Evolutionary conservation across 2,888 invertebrate species (phyloP).

Genomic region (Drosophila infuscata): DNA sequence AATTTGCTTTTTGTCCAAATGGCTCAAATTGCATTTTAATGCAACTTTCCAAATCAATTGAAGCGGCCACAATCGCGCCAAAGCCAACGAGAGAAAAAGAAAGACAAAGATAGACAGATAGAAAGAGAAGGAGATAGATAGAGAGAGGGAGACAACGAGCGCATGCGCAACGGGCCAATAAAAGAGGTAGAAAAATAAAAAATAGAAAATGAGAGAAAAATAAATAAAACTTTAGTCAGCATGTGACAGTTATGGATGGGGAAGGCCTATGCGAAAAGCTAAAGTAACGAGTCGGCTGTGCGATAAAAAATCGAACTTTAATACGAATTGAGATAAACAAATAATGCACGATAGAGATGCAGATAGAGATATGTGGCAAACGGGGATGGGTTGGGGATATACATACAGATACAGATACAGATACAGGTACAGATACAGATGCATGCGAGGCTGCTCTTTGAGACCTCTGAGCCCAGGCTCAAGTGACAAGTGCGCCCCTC

Average conservation of each 20-base stretch:
- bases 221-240: conserved; percentile 65
- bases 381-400: background rate
- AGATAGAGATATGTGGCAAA: conserved; percentile 9
- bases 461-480: conserved; percentile 73
- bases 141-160: conserved; percentile 25
- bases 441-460: conserved; percentile 8
- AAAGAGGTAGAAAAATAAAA: conserved; percentile 3
- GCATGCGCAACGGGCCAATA: conserved; percentile 19
- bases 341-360: conserved; percentile 54
- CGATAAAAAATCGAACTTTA: conserved; percentile 79
- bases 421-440: conserved; percentile 6
- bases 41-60: conserved; percentile 80
- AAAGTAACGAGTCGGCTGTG: conserved; percentile 65
- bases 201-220: conserved; percentile 53
- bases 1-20: conserved; percentile 36
- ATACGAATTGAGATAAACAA: conserved; percentile 73
- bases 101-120: no score
- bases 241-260: conserved; percentile 77
- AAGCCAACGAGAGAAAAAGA: background rate
- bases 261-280: conserved; percentile 44
- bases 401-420: conserved; percentile 4
- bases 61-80: conserved; percentile 5
- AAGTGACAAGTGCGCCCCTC: conserved; percentile 74
- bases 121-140: conserved; percentile 14
- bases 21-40: conserved; percentile 77